These are phyloP conservation scores for Campylomormyrus tamandua DNA, from an alignment of 2,113 vertebrate species.

Conservation along the genomic window DNA sequence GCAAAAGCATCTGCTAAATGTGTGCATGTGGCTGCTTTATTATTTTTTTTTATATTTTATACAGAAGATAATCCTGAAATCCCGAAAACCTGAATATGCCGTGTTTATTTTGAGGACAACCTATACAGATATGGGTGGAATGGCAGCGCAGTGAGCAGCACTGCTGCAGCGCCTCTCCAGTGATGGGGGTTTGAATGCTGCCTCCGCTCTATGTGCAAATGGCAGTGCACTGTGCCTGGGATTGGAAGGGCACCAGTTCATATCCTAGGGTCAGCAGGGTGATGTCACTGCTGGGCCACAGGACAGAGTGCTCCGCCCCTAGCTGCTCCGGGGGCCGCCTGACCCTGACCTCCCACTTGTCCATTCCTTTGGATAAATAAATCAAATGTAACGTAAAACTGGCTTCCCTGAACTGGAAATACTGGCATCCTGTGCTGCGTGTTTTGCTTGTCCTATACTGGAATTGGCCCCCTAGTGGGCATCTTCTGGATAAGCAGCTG, in stretches of 20 bases:
- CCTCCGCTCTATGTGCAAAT: background rate
- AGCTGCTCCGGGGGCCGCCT: background rate
- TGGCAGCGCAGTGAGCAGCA: background rate
- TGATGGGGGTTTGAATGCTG: background rate
- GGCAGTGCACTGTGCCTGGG: background rate
- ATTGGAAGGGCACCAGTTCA: background rate
- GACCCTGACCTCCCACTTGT: background rate
- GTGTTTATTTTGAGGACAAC: background rate
- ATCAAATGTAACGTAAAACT: background rate
- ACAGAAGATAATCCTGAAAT: background rate
- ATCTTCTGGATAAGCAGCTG: background rate
- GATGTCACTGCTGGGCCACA: background rate
- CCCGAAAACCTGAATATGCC: background rate
- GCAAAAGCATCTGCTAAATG: background rate
- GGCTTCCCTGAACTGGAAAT: background rate
- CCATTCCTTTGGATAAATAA: background rate
- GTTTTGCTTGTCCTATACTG: background rate
- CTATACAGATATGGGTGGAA: background rate
- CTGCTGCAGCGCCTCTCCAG: background rate
- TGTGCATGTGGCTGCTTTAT: background rate
- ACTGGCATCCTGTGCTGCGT: background rate
- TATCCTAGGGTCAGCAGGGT: background rate
- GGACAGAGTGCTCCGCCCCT: background rate
- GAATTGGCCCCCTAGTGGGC: background rate
- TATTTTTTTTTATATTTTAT: no score